Evolutionary conservation across 2,888 invertebrate genomes (phyloP).

Genomic region (Drosophila seclusa): DNA sequence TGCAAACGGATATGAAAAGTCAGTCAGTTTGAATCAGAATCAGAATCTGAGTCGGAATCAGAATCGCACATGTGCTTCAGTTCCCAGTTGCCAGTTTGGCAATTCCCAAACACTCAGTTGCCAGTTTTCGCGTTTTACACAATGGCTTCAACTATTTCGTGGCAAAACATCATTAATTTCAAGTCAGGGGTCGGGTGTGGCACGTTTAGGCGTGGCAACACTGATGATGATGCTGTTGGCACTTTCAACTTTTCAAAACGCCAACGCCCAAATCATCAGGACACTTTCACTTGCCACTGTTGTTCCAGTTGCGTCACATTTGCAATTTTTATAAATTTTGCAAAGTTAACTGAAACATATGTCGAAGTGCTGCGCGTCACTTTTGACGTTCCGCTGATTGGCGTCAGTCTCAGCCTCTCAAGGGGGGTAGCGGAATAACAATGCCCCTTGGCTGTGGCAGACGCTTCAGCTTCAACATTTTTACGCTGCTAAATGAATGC

Average conservation of each 20-base stretch:
- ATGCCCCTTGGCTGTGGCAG: slow-evolving; percentile 52
- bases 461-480: slow-evolving; percentile 13
- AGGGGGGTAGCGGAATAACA: slow-evolving; percentile 1
- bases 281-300: slow-evolving; percentile 60
- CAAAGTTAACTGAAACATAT: slow-evolving; percentile 72
- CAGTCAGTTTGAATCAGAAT: slow-evolving; percentile 38
- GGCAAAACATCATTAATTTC: slow-evolving; percentile 82
- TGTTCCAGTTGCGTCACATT: slow-evolving; percentile 49
- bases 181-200: slow-evolving; percentile 16
- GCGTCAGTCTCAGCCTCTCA: slow-evolving; percentile 45
- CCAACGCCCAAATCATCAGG: slow-evolving; percentile 66
- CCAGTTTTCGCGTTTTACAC: slow-evolving; percentile 41
- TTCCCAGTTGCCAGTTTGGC: slow-evolving; percentile 68
- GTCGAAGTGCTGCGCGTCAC: slow-evolving; percentile 52
- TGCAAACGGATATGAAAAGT: slow-evolving; percentile 78
- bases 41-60: slow-evolving; percentile 4
- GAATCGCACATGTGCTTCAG: slow-evolving; percentile 76
- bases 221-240: slow-evolving; percentile 61
- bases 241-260: slow-evolving; percentile 42
- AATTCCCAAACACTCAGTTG: slow-evolving; percentile 2
- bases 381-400: slow-evolving; percentile 71
- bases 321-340: slow-evolving; percentile 73
- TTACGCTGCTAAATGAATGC: slow-evolving; percentile 72
- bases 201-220: slow-evolving; percentile 48
- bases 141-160: slow-evolving; percentile 58